A percentile compares a stretch with the other conserved stretches of the same genome.
These are phyloP conservation scores for Catocala nupta DNA, from an alignment of 2,888 invertebrate genomes.

Conservation along the genomic window DNA sequence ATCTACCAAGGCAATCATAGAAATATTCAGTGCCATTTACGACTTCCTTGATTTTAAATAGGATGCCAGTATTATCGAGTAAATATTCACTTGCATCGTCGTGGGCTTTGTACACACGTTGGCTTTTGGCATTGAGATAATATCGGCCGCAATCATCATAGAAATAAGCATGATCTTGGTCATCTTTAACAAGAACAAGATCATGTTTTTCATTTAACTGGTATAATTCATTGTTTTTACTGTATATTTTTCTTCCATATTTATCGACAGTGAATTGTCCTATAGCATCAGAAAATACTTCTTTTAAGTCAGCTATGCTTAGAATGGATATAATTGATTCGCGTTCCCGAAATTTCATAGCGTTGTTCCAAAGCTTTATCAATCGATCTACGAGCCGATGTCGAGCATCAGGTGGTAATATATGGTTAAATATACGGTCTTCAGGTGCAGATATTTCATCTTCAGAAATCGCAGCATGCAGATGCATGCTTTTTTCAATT, in stretches of 20 bases:
- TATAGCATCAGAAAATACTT: conserved; percentile 51
- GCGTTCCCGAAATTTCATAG: conserved; percentile 29
- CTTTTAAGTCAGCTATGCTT: conserved; percentile 50
- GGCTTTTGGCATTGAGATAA: conserved; percentile 40
- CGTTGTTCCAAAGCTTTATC: conserved; percentile 51
- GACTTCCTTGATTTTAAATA: conserved; percentile 52
- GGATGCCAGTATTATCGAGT: conserved; percentile 38
- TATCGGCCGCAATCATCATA: conserved; percentile 62
- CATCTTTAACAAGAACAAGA: conserved; percentile 52
- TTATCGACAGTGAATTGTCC: conserved; percentile 55
- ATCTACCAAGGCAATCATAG: conserved; percentile 58
- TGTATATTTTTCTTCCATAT: conserved; percentile 59
- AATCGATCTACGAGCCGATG: conserved; percentile 56
- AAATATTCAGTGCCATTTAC: conserved; percentile 47
- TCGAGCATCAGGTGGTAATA: conserved; percentile 53
- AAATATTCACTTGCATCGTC: conserved; percentile 54
- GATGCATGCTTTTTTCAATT: conserved; percentile 47
- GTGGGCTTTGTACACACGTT: conserved; percentile 54
- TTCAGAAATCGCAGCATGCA: conserved; percentile 35
- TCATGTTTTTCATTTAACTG: conserved; percentile 54
- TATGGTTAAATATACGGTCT: conserved; percentile 57
- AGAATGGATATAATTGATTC: conserved; percentile 60
- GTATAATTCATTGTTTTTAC: conserved; percentile 40
- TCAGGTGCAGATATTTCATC: conserved; percentile 6
- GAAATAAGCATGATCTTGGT: conserved; percentile 55